Evolutionary conservation across 2,797 vertebrate genomes (phyloP).

Genomic region (Sebastes cheni): DNA sequence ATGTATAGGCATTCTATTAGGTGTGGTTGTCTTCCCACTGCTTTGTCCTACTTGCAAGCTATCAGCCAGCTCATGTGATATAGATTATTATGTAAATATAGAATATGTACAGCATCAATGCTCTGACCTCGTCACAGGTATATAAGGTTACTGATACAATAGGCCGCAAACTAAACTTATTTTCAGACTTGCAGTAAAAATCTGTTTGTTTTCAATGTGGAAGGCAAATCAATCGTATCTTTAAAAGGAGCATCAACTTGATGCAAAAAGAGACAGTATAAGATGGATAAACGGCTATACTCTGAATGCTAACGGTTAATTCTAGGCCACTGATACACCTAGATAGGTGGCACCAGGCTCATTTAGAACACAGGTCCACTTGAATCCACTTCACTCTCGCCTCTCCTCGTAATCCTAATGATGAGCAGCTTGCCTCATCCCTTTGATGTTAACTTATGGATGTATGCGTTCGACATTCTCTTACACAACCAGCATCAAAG

Average conservation of each 20-base stretch:
- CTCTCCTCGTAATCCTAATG: neutral
- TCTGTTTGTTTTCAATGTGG: neutral
- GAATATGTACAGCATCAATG: too few relatives aligned
- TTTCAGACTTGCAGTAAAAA: neutral
- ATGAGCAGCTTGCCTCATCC: constrained; percentile 27
- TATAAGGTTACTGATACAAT: neutral
- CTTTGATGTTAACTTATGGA: constrained; percentile 52
- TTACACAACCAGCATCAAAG: constrained; percentile 63
- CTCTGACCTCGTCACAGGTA: neutral
- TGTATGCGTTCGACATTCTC: constrained; percentile 48
- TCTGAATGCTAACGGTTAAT: constrained; percentile 14
- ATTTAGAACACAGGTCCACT: constrained; percentile 19
- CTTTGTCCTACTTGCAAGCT: neutral
- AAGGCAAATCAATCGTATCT: neutral
- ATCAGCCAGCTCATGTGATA: neutral
- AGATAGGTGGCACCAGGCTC: constrained; percentile 41
- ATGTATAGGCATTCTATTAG: neutral
- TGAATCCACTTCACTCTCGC: neutral
- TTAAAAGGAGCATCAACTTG: neutral
- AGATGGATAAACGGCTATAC: neutral
- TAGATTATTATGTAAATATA: neutral
- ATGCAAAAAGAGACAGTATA: neutral
- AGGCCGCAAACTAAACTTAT: neutral
- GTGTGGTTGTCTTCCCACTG: neutral
- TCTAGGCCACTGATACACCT: constrained; percentile 37